A percentile compares a stretch with the other conserved stretches of the same genome.
Evolutionary conservation across 2,113 vertebrate species (phyloP).

Genomic region (mouse (Mus musculus)): DNA sequence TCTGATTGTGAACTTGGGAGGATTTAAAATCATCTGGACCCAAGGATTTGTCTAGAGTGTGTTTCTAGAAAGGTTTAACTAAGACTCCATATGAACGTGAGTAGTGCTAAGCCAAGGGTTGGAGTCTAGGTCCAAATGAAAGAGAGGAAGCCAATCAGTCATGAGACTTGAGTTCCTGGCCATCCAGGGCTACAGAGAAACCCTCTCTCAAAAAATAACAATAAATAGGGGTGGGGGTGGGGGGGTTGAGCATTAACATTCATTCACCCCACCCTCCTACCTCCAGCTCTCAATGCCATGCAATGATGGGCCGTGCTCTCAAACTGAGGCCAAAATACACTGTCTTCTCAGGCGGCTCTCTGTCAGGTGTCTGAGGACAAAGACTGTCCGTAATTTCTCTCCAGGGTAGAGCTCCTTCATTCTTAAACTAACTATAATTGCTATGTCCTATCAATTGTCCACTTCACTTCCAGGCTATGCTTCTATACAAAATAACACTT

Average conservation of each 20-base stretch:
- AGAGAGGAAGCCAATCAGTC: neutral
- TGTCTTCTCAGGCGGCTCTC: neutral
- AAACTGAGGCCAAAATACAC: neutral
- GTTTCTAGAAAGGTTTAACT: neutral
- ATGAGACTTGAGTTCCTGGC: neutral
- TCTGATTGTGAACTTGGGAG: neutral
- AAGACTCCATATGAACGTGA: neutral
- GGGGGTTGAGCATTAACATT: neutral
- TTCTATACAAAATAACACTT: constrained; percentile 7
- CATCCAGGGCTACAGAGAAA: neutral
- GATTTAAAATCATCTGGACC: neutral
- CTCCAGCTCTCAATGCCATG: neutral
- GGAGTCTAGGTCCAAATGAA: neutral
- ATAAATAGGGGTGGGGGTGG: fast-evolving
- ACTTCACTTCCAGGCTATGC: constrained; percentile 1
- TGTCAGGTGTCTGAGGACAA: neutral
- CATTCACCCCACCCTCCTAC: neutral
- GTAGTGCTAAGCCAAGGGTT: neutral
- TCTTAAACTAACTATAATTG: neutral
- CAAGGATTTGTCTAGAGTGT: neutral
- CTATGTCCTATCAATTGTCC: neutral
- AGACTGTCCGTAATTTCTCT: neutral
- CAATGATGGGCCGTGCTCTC: neutral
- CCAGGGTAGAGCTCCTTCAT: neutral
- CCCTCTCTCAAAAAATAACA: neutral